Evolutionary conservation across 2,797 vertebrate genomes (phyloP), one percentile per base, ranked within the genome.

Genomic region (Hirundo rustica): DNA sequence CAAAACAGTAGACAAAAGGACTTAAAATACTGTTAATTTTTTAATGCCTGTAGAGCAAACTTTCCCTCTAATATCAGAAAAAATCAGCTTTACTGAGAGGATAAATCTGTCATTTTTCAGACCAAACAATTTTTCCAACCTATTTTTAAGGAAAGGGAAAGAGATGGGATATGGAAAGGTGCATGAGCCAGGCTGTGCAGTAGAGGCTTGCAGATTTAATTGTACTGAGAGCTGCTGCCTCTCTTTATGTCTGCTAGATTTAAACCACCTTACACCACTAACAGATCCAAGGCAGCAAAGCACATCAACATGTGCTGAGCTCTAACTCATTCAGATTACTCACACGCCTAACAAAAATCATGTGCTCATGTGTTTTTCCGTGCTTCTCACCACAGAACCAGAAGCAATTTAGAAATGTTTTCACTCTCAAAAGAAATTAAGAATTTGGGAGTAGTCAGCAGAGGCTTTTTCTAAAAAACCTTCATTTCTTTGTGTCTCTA

Each of bases 401-500:
- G 77, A 90, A 90, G 64, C 74, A 91, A 93, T 85, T 92, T 89
- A 88, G 71, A 93, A 91, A 87, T 77, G 67, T 94, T 97, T 97
- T 96, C 93, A 81, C 85, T 80, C 76, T 93, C 67, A 68, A 96
- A 97, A 91, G 88, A 96, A 95, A 93, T 86, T 90, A 96, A 96
- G 91, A 96, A 94, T 95, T 96, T 94, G 75, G 83, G 92, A 97
- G 92, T 89, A 91, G 93, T 77, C 85, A 81, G 90, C 92, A 85
- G 80, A 72, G 95, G 82, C 87, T 96, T 85, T 95, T 96, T 79
- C 90, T 92, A 85, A 74, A 95, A 92, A 85, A 75, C 61, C 47
- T 81, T 74, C 32, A 58, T 88, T 97, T 96, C 96, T 97, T 96
- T 94, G 97, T 74, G 85, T 94, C 94, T 97, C 92, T 62, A 85